Evolutionary conservation across 2,888 invertebrate species (phyloP).

Genomic region (Melieria crassipennis): DNA sequence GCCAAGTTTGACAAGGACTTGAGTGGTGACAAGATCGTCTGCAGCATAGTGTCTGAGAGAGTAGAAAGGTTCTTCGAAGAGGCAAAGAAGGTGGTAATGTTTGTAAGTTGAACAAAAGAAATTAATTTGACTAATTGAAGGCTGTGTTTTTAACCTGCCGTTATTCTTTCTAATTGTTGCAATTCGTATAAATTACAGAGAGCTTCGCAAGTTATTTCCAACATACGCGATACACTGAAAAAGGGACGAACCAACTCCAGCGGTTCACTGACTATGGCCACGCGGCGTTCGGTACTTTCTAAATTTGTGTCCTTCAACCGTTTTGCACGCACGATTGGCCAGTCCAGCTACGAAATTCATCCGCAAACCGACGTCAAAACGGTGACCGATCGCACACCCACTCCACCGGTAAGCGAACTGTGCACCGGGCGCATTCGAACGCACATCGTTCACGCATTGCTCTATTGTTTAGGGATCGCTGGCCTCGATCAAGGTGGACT

Average conservation of each 20-base stretch:
- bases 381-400: slow-evolving; percentile 54
- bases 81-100: slow-evolving; percentile 55
- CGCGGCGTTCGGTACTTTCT: slow-evolving; percentile 5
- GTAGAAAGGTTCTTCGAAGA: slow-evolving; percentile 54
- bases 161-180: not conserved
- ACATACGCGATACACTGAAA: slow-evolving; percentile 43
- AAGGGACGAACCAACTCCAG: not conserved
- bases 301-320: slow-evolving; percentile 56
- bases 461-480: slow-evolving; percentile 54
- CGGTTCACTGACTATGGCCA: slow-evolving; percentile 2
- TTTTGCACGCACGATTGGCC: slow-evolving; percentile 57
- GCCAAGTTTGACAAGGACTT: slow-evolving; percentile 55
- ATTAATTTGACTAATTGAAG: not conserved
- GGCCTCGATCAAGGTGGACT: slow-evolving; percentile 55
- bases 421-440: not conserved
- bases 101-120: slow-evolving; percentile 48
- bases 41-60: slow-evolving; percentile 45
- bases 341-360: slow-evolving; percentile 59
- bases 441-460: not conserved
- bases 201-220: slow-evolving; percentile 56
- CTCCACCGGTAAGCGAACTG: slow-evolving; percentile 54
- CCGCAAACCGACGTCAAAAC: slow-evolving; percentile 54
- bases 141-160: no score
- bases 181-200: slow-evolving; percentile 48
- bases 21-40: slow-evolving; percentile 50